Conservation (phyloP, 2,113 vertebrate species). For the Leptocoma aspasia region DNA sequence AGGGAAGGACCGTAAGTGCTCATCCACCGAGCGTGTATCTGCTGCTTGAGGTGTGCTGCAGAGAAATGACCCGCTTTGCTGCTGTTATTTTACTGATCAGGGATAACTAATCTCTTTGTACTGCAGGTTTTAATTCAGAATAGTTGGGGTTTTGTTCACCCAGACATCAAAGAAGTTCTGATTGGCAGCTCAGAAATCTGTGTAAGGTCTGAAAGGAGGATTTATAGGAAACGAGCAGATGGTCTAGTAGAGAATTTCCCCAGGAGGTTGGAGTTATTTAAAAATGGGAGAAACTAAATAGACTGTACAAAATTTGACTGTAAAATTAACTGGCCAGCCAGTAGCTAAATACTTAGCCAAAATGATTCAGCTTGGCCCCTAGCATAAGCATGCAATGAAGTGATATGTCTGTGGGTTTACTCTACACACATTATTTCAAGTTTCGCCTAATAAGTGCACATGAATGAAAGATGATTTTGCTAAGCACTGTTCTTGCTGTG, state of each 20-base stretch:
- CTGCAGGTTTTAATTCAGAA: neutral
- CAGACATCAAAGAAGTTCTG: constrained; percentile 26
- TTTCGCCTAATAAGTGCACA: neutral
- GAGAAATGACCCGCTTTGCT: neutral
- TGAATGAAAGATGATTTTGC: neutral
- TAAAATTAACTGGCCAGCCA: constrained; percentile 46
- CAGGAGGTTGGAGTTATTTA: constrained; percentile 47
- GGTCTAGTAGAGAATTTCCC: constrained; percentile 53
- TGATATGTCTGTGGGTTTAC: neutral
- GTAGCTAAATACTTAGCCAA: neutral
- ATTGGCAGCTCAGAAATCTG: constrained; percentile 24
- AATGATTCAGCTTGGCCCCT: constrained; percentile 5
- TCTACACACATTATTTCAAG: neutral
- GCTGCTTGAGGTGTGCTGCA: neutral
- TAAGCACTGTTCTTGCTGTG: neutral
- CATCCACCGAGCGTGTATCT: neutral
- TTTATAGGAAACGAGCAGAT: constrained; percentile 48
- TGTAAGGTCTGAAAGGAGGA: constrained; percentile 30
- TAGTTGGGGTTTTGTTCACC: neutral
- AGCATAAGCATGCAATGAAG: neutral
- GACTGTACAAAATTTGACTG: constrained; percentile 42
- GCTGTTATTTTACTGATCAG: neutral
- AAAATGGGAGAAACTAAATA: constrained; percentile 51
- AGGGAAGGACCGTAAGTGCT: neutral
- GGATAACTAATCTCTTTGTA: neutral